Evolutionary conservation across 2,888 invertebrate genomes (phyloP), one percentile per base, ranked within the genome.

Genomic region (Drosophila setosimentum): DNA sequence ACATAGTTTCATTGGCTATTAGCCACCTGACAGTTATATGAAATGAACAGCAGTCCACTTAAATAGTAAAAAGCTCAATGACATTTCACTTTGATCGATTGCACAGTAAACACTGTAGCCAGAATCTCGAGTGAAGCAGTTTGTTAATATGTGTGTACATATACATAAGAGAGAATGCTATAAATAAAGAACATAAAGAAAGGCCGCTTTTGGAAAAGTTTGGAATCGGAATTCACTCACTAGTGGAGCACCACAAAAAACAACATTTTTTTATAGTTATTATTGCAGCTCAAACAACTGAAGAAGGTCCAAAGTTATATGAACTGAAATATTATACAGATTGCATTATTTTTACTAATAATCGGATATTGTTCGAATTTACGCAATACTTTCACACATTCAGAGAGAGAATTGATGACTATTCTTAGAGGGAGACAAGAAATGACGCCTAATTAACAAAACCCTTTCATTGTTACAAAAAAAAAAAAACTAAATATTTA

Each of bases 1-100:
- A 21, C 78, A 69, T 59, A 65, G 69, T 75, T 68, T 79, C 45
- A 64, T 64, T 79, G 70, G 40, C 76, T 61, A 65, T 69, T 76
- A 69, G 76, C 70, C 54, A 53, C 29, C 57, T 61, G 61, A 69
- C 70, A 80, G 70, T 61, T 62, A 73, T 66, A 67, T 60, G 45
- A 67, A 63, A 27, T 27, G 35, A 37, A 55, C 54, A 37, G 27
- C 59, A 62, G 30, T 61, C 42, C 37, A 57, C 40, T 60, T 75
- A 68, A 79, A 79, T 64, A 29, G 76, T 75, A 68, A 79, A 68
- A 64, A 37, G 69, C 63, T 45, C 53, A 32, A 40, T 75, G 76
- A 64, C 69, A 57, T 58, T 48, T 61, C 37, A 75, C 60, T 74
- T 64, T 76, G 80, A 79, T 69, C 48, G 76, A 77, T 77, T 37